Percentiles rank a stretch among this genome's conserved stretches.
Evolutionary conservation across 2,888 invertebrate genomes (phyloP).

Genomic region (Antheraea yamamai): DNA sequence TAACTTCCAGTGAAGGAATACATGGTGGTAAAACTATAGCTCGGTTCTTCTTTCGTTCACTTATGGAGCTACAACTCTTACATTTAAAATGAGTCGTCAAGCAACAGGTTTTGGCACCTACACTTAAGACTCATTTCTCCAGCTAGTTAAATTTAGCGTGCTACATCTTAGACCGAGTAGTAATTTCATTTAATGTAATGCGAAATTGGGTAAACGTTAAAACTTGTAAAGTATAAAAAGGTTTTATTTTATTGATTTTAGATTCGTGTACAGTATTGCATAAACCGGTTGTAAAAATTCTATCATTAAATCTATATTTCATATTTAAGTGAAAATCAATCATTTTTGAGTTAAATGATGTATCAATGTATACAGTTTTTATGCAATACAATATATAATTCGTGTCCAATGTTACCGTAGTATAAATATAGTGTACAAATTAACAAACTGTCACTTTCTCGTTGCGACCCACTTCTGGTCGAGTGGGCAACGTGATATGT

Average conservation of each 20-base stretch:
- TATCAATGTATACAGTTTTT: neutral
- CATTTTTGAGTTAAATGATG: neutral
- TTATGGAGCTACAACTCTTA: no score
- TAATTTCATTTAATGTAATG: no score
- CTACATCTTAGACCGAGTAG: no score
- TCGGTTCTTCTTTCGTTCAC: no score
- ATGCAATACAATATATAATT: constrained; percentile 29
- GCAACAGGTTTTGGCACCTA: no score
- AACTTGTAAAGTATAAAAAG: no score
- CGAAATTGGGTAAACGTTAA: no score
- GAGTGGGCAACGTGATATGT: constrained; percentile 18
- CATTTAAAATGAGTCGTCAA: no score
- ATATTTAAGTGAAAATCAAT: neutral
- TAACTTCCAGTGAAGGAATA: no score
- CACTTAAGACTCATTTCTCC: no score
- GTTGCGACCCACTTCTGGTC: constrained; percentile 13
- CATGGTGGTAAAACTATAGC: no score
- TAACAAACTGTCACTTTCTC: constrained; percentile 17
- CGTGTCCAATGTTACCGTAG: constrained; percentile 24
- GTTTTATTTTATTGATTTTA: neutral
- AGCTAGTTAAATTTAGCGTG: no score
- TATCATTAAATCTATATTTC: neutral
- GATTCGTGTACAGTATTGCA: neutral
- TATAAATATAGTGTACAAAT: constrained; percentile 11
- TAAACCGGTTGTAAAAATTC: neutral